Conservation (phyloP, 2,113 vertebrate species). For the Glaucidium brasilianum region DNA sequence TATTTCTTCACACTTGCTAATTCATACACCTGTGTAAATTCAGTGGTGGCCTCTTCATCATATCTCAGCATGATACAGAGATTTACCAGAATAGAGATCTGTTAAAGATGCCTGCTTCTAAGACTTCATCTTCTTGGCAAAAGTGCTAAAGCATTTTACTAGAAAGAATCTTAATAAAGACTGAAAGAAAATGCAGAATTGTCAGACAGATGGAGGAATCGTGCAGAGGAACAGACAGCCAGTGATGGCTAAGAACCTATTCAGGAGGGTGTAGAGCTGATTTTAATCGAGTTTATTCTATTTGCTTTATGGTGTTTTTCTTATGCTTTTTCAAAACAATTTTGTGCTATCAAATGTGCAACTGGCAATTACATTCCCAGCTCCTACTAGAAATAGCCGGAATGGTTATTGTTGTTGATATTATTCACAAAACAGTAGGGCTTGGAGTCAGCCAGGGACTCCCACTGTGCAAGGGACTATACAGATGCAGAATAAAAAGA, state of each 20-base stretch:
- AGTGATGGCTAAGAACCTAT: not conserved
- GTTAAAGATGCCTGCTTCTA: not conserved
- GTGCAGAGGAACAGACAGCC: not conserved
- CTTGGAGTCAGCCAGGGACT: not conserved
- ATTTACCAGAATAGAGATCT: not conserved
- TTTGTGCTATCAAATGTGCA: not conserved
- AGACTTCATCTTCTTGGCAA: not conserved
- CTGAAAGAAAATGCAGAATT: not conserved
- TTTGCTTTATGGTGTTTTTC: not conserved
- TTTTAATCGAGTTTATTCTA: slow-evolving; percentile 12
- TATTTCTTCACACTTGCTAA: not conserved
- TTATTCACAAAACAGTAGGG: slow-evolving; percentile 37
- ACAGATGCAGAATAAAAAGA: not conserved
- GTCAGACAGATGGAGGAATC: slow-evolving; percentile 13
- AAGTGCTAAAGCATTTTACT: not conserved
- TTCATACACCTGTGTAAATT: not conserved
- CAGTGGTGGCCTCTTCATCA: not conserved
- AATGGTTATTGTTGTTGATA: slow-evolving; percentile 41
- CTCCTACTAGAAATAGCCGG: not conserved
- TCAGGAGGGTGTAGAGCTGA: not conserved
- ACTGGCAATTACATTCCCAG: not conserved
- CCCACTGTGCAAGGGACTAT: not conserved
- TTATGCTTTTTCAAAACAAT: not conserved
- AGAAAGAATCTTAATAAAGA: slow-evolving; percentile 16
- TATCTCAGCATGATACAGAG: not conserved